phyloP scores from a whole-genome alignment of 2,797 vertebrate genomes.

The Eurystomus glaucurus region DNA sequence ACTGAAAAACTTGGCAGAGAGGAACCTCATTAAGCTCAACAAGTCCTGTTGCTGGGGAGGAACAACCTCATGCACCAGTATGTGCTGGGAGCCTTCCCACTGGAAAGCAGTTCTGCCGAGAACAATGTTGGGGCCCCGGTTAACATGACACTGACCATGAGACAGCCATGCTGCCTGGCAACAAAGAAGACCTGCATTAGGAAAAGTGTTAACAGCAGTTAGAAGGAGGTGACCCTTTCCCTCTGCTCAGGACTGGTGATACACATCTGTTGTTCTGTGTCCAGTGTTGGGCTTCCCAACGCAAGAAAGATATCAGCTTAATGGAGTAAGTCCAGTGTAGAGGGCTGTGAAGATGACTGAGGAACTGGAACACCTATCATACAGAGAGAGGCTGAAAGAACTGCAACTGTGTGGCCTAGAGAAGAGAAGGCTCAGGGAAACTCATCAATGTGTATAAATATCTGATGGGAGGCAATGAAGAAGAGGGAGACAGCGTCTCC shows the following conservation, averaged over 20 bases:
- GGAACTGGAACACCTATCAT: not conserved
- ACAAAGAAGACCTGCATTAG: not conserved
- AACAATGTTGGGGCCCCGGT: no score
- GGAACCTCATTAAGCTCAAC: not conserved
- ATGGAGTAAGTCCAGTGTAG: not conserved
- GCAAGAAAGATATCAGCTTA: not conserved
- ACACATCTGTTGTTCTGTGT: not conserved
- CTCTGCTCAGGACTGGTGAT: no score
- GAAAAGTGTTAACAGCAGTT: not conserved
- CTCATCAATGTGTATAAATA: not conserved
- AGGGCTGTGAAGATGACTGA: not conserved
- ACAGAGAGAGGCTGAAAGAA: not conserved
- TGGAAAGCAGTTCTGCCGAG: no score
- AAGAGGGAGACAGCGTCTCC: no score
- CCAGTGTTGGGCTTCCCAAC: not conserved
- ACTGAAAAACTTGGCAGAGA: not conserved
- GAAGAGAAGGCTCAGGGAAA: not conserved
- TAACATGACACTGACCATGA: not conserved
- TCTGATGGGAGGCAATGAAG: not conserved
- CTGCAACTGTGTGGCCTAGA: not conserved
- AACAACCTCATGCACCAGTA: no score
- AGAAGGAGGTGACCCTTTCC: not conserved
- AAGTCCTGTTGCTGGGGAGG: not conserved
- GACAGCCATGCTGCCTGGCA: not conserved
- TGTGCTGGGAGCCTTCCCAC: no score